Evolutionary conservation across 2,797 vertebrate genomes (phyloP).

Genomic region (Ctenosaura bakeri): DNA sequence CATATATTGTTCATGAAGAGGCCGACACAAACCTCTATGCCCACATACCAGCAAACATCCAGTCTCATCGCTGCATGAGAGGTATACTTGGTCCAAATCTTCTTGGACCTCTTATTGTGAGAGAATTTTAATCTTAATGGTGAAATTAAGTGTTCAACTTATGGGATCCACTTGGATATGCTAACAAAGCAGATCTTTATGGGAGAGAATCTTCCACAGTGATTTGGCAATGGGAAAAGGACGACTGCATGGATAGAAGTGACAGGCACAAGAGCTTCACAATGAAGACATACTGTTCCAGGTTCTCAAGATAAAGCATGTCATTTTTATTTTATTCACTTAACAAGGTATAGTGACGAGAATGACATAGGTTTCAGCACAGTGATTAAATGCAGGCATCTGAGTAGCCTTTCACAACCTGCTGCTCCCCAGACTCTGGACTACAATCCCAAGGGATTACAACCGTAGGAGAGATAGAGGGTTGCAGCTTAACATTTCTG

Average conservation of each 20-base stretch:
- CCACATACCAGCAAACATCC: background rate
- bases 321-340: background rate
- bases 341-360: background rate
- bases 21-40: background rate
- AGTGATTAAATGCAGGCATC: background rate
- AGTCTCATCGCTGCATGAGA: background rate
- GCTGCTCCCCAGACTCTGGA: too few relatives aligned
- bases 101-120: background rate
- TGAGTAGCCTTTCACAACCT: background rate
- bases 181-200: background rate
- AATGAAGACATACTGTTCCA: background rate
- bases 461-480: background rate
- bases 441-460: too few relatives aligned
- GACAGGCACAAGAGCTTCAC: background rate
- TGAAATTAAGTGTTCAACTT: background rate
- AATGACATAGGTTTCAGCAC: background rate
- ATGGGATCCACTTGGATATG: background rate
- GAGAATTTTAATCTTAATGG: background rate
- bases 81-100: background rate
- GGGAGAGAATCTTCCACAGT: background rate
- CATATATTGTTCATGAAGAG: too few relatives aligned
- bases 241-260: background rate
- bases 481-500: background rate
- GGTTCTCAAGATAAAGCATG: background rate
- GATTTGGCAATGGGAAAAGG: background rate